Evolutionary conservation across 2,113 vertebrate species (phyloP).

Genomic region (Tetrao urogallus): DNA sequence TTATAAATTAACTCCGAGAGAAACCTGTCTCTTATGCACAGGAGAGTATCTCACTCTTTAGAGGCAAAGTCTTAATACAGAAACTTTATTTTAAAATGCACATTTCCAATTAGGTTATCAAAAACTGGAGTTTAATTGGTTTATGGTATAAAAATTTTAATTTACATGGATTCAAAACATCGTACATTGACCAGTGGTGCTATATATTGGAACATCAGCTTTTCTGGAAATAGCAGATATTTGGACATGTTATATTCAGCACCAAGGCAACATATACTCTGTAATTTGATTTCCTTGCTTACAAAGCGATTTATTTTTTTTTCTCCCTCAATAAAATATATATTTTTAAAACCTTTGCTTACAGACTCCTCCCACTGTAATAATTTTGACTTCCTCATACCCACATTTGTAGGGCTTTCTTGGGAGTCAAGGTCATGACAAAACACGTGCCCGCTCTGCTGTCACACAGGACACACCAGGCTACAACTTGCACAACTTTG

Average conservation of each 20-base stretch:
- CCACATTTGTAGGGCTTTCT: not conserved
- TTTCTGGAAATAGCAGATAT: not conserved
- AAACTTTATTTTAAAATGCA: not conserved
- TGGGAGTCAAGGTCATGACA: not conserved
- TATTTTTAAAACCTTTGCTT: not conserved
- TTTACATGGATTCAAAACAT: not conserved
- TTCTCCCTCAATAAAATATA: not conserved
- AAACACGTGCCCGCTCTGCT: not conserved
- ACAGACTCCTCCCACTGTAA: not conserved
- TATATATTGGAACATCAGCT: not conserved
- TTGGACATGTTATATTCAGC: not conserved
- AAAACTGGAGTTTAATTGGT: not conserved
- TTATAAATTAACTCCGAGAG: not conserved
- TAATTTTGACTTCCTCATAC: not conserved
- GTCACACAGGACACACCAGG: not conserved
- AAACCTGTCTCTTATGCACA: not conserved
- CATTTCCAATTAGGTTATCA: not conserved
- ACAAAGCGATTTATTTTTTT: not conserved
- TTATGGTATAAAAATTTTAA: not conserved
- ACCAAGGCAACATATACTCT: not conserved
- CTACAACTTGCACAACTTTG: not conserved
- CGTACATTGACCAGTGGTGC: accelerated
- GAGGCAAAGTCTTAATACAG: not conserved
- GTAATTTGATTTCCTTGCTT: not conserved
- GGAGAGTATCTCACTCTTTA: not conserved